Percentiles rank a stretch among this genome's conserved stretches.
Evolutionary conservation across 2,888 invertebrate species (phyloP).

Genomic region (Lampropteryx suffumata): DNA sequence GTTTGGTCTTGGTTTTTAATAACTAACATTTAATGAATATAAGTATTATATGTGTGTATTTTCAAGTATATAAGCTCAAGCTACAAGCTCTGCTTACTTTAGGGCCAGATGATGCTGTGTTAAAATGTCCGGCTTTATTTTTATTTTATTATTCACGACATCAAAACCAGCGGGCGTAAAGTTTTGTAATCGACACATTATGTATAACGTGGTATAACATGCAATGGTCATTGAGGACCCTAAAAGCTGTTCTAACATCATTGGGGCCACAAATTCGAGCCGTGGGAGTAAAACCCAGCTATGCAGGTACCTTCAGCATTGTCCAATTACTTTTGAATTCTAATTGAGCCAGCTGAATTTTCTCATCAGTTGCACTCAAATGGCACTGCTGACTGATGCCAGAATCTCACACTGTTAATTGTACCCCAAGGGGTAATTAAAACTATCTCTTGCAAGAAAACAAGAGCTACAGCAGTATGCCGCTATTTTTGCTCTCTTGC

Average conservation of each 20-base stretch:
- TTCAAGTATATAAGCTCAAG: too few relatives aligned
- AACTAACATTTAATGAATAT: too few relatives aligned
- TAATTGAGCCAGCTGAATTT: constrained; percentile 33
- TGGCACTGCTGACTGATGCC: neutral
- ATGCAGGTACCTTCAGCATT: constrained; percentile 25
- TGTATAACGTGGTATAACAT: constrained; percentile 43
- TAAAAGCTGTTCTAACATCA: constrained; percentile 49
- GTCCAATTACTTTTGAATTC: constrained; percentile 43
- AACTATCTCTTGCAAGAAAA: neutral
- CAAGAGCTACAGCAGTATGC: too few relatives aligned
- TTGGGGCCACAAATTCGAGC: constrained; percentile 53
- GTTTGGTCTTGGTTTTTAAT: too few relatives aligned
- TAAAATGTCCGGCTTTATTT: too few relatives aligned
- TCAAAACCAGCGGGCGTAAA: neutral
- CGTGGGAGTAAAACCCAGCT: constrained; percentile 47
- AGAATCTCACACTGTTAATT: constrained; percentile 11
- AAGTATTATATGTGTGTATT: too few relatives aligned
- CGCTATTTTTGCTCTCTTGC: too few relatives aligned
- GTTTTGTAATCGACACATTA: constrained; percentile 14
- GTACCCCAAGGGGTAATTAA: neutral
- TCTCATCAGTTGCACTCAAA: constrained; percentile 18
- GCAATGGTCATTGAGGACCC: constrained; percentile 38
- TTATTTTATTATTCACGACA: too few relatives aligned
- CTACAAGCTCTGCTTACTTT: too few relatives aligned
- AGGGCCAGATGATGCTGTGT: too few relatives aligned